A percentile compares a stretch with the other conserved stretches of the same genome.
phyloP scores from a whole-genome alignment of 2,797 vertebrate species.

The Rhynchonycteris naso region DNA sequence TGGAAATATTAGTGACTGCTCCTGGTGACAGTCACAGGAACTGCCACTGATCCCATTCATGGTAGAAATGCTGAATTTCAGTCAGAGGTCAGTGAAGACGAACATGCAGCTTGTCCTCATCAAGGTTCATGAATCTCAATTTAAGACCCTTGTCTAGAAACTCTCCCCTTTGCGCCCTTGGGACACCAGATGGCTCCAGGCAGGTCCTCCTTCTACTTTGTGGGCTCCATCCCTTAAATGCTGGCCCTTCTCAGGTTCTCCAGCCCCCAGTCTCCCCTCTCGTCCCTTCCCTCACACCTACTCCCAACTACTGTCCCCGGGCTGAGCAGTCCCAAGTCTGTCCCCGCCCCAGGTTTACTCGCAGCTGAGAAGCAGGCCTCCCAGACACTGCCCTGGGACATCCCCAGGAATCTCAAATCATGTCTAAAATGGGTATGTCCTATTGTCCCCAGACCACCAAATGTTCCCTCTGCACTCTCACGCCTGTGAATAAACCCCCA shows the following conservation, averaged over 20 bases:
- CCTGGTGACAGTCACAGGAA: neutral
- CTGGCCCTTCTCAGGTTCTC: neutral
- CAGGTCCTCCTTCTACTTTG: neutral
- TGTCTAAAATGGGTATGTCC: neutral
- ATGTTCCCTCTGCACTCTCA: neutral
- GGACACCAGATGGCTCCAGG: neutral
- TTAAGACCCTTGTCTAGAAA: neutral
- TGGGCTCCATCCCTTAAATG: neutral
- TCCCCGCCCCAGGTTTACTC: neutral
- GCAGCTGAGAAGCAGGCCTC: neutral
- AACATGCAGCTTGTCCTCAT: neutral
- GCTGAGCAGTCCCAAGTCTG: neutral
- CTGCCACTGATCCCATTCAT: rapidly evolving
- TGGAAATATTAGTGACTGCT: neutral
- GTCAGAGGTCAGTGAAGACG: neutral
- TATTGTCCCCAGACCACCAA: neutral
- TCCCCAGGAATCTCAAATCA: neutral
- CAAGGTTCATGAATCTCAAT: neutral
- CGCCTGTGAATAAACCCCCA: neutral
- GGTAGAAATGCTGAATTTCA: neutral
- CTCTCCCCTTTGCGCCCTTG: neutral
- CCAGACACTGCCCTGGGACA: neutral
- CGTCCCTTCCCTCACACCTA: neutral
- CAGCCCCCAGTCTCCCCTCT: neutral
- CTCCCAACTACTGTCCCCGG: rapidly evolving